Conservation (phyloP, 2,888 invertebrate genomes). For the Alviniconcha strummeri region DNA sequence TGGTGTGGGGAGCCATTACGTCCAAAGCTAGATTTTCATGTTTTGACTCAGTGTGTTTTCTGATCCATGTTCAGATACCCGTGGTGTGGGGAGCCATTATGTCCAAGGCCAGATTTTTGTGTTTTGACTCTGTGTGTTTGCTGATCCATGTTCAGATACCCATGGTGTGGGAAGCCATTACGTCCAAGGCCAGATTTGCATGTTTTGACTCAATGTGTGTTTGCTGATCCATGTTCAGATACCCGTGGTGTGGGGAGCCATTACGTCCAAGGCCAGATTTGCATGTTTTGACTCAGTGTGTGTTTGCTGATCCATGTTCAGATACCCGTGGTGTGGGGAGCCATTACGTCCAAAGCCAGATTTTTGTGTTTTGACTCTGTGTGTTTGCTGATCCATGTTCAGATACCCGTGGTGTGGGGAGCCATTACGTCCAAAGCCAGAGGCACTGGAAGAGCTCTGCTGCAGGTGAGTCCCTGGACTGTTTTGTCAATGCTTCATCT, state of each 20-base stretch:
- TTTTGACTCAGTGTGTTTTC: no score
- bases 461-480: constrained; percentile 78
- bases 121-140: no score
- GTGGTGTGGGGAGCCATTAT: no score
- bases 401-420: constrained; percentile 91
- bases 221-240: no score
- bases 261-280: constrained; percentile 66
- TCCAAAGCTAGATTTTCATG: constrained; percentile 66
- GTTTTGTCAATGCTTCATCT: background rate
- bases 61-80: no score
- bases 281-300: no score
- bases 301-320: no score
- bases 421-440: constrained; percentile 93
- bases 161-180: no score
- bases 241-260: constrained; percentile 74
- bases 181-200: constrained; percentile 66
- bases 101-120: constrained; percentile 66
- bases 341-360: constrained; percentile 66
- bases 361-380: no score
- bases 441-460: constrained; percentile 94
- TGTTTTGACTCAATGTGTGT: no score
- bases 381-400: constrained; percentile 23
- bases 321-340: no score
- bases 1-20: constrained; percentile 61
- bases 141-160: no score